Evolutionary conservation across 2,797 vertebrate genomes (phyloP).

Genomic region (Myotis vivesi): DNA sequence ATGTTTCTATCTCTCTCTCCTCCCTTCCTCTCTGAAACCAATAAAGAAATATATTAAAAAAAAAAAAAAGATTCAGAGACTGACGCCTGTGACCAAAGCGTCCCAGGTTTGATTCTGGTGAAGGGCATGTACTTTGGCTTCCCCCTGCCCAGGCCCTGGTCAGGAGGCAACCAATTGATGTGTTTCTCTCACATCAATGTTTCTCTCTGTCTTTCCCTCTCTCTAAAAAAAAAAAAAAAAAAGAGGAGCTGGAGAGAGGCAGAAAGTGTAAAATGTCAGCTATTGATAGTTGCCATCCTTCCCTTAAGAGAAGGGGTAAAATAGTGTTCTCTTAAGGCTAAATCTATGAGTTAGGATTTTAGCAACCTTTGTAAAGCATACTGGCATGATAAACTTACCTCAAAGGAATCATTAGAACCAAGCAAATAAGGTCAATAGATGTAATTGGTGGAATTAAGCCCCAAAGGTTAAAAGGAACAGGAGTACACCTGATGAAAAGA

Average conservation of each 20-base stretch:
- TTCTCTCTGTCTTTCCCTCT: too few relatives aligned
- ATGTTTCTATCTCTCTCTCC: background rate
- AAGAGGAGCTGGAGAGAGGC: constrained; percentile 8
- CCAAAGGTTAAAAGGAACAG: constrained; percentile 20
- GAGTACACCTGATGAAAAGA: constrained; percentile 16
- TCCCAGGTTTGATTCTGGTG: too few relatives aligned
- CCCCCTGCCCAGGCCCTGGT: too few relatives aligned
- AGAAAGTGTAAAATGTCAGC: constrained; percentile 55
- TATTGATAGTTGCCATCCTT: constrained; percentile 15
- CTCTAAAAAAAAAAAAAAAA: too few relatives aligned
- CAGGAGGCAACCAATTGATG: too few relatives aligned
- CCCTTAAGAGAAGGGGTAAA: constrained; percentile 34
- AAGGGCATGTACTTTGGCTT: too few relatives aligned
- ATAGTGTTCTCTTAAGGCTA: background rate
- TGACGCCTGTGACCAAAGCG: too few relatives aligned
- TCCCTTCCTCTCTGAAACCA: background rate
- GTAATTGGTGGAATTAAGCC: constrained; percentile 34
- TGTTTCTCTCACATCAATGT: too few relatives aligned
- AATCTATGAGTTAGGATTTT: constrained; percentile 26
- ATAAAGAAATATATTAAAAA: too few relatives aligned
- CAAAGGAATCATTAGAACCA: constrained; percentile 50
- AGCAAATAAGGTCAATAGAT: constrained; percentile 1
- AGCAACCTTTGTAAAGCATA: constrained; percentile 1
- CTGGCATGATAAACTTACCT: constrained; percentile 4
- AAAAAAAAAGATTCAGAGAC: too few relatives aligned